Percentiles rank a stretch among this genome's conserved stretches.
Conservation (phyloP, 1,140 invertebrate genomes). For the Eriosoma lanigerum region DNA sequence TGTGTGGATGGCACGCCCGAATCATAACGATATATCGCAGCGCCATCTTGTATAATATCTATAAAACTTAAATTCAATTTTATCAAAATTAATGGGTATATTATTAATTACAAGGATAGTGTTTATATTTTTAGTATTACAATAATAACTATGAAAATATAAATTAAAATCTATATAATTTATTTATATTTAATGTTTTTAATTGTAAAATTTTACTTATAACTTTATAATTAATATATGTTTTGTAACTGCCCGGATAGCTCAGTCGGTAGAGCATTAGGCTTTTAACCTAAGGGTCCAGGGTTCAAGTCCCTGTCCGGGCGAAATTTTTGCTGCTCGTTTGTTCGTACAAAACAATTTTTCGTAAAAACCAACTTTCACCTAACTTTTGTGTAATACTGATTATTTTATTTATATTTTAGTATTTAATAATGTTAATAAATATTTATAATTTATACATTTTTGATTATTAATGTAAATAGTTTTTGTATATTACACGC, state of each 20-base stretch:
- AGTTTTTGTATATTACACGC: too few species aligned
- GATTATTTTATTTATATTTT: too few species aligned
- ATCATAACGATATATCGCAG: neutral
- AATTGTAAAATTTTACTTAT: neutral
- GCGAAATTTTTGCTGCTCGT: slow-evolving; percentile 44
- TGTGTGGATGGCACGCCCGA: slow-evolving; percentile 22
- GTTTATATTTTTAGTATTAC: too few species aligned
- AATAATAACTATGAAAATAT: neutral
- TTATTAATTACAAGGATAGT: too few species aligned
- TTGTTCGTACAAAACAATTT: too few species aligned
- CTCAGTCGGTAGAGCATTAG: slow-evolving; percentile 55
- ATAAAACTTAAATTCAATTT: too few species aligned
- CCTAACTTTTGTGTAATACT: too few species aligned
- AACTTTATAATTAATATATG: neutral
- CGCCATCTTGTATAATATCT: slow-evolving; percentile 32
- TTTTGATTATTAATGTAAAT: too few species aligned
- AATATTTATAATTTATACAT: too few species aligned
- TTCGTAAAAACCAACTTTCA: too few species aligned
- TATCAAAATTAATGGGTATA: too few species aligned
- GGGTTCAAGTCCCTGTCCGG: slow-evolving; percentile 56
- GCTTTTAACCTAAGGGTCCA: slow-evolving; percentile 54
- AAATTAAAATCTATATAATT: neutral
- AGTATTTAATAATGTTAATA: too few species aligned
- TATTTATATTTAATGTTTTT: neutral
- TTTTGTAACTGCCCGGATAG: slow-evolving; percentile 53